Evolutionary conservation across 2,797 vertebrate species (phyloP).

Genomic region (Poeciliopsis infans): DNA sequence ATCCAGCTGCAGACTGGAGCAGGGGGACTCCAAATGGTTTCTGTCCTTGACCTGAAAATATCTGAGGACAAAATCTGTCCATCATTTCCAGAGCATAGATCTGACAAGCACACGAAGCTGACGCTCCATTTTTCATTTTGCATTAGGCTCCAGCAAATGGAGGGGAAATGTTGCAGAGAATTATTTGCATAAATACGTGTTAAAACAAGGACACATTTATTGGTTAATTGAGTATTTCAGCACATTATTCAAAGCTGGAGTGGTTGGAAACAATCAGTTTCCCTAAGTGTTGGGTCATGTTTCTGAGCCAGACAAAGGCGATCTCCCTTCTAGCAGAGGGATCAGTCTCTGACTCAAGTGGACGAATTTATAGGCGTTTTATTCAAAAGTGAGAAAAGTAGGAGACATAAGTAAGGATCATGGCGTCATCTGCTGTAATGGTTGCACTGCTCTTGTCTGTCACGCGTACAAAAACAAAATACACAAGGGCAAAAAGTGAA

Average conservation of each 20-base stretch:
- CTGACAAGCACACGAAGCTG: not conserved
- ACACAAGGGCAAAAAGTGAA: not conserved
- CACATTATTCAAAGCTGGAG: not conserved
- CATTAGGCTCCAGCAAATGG: not conserved
- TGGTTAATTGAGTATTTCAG: not conserved
- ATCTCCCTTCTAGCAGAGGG: not conserved
- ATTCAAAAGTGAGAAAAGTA: not conserved
- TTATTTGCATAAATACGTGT: not conserved
- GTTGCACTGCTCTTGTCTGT: not conserved
- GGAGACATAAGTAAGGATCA: not conserved
- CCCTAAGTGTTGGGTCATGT: not conserved
- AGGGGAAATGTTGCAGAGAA: not conserved
- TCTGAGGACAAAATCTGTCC: not conserved
- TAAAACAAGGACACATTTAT: not conserved
- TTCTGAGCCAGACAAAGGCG: not conserved
- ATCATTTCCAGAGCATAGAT: not conserved
- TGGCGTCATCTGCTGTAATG: not conserved
- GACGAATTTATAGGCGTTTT: not conserved
- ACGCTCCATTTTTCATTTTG: not conserved
- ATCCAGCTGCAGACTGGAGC: conserved; percentile 37
- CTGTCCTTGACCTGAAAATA: conserved; percentile 63
- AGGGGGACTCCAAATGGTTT: conserved; percentile 6
- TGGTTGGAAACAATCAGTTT: not conserved
- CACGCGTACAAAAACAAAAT: not conserved
- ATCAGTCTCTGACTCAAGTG: not conserved